These are phyloP conservation scores for Campoplex nolae DNA, from an alignment of 2,888 invertebrate genomes.

Conservation along the genomic window DNA sequence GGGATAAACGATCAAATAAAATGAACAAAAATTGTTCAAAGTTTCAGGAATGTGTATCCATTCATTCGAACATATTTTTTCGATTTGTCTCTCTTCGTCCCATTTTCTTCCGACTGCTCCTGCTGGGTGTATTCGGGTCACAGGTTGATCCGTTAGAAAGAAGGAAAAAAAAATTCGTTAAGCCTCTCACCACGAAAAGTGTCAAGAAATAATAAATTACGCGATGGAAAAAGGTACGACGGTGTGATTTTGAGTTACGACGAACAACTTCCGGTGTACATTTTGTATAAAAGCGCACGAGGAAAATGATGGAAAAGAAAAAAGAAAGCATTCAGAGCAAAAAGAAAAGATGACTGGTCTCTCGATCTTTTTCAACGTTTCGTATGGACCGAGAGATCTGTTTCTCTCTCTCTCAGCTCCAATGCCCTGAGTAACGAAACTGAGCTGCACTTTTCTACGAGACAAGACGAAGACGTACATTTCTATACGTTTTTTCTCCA, in stretches of 20 bases:
- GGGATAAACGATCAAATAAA: not conserved
- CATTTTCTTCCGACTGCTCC: not conserved
- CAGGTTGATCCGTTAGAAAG: not conserved
- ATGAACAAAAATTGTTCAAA: not conserved
- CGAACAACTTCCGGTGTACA: too few relatives aligned
- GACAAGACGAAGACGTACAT: too few relatives aligned
- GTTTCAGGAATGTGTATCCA: not conserved
- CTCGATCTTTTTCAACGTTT: conserved; percentile 10
- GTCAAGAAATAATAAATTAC: conserved; percentile 16
- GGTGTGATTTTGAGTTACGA: not conserved
- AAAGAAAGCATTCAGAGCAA: not conserved
- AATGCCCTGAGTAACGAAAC: conserved; percentile 8
- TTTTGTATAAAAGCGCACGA: not conserved
- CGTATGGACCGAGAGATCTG: not conserved
- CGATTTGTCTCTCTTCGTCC: not conserved
- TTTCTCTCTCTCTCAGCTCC: not conserved
- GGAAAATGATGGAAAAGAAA: not conserved
- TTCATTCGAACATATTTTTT: not conserved
- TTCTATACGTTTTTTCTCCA: not conserved
- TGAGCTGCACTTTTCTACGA: not conserved
- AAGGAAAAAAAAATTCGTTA: not conserved
- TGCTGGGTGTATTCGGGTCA: not conserved
- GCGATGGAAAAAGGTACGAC: not conserved
- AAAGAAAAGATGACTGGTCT: not conserved
- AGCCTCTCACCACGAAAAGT: conserved; percentile 1